Base-by-base conservation (phyloP, 2,888 invertebrate genomes). In the Psylliodes chrysocephalus region DNA sequence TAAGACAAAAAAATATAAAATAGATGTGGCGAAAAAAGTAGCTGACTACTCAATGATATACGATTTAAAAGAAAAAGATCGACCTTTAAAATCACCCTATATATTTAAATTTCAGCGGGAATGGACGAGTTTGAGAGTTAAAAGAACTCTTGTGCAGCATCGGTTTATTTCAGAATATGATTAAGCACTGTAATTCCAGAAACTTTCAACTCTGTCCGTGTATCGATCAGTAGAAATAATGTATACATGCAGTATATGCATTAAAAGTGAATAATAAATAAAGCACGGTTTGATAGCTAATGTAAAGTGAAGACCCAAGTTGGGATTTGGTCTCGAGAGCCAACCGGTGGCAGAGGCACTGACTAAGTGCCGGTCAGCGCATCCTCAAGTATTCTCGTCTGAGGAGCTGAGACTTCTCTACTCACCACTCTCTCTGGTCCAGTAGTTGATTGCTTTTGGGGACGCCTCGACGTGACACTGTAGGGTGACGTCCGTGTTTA, bases 371-470 rank as follows among this genome's bases (percentile, higher is more conserved):
- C 60, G 65, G 63, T 65, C 67, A 63, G 63, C 44, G 60, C 46
- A 59, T 64, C 56, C 44, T 64, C 64, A 55, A 66, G 66, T 25
- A 60, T 64, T 40, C 64, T 66, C 53, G 17, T 28, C 17, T 49
- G 49, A 49, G 49, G 49, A 49, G 33, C 47, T 60, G 52, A 55
- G 62, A 61, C 51, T 68, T 57, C 67, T 60, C 35, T 63, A 81
- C 88, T 87, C 84, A 94, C 94, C 94, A 78, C 91, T 91, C 82
- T 93, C 94, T 79, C 93, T 89, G 67, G 93, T 94, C 95, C 95
- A 95, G 84, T 94, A 95, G 87, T 95, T 95, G 86, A 95, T 95
- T 79, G 95, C 93, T 84, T 94, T 94, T 33, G 95, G 95, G 61
- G 94, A 95, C 61, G 95, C 95, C 82, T 95, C 95, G 63, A 95